phyloP scores from a whole-genome alignment of 2,797 vertebrate genomes.

The Basileuterus tristriatus region DNA sequence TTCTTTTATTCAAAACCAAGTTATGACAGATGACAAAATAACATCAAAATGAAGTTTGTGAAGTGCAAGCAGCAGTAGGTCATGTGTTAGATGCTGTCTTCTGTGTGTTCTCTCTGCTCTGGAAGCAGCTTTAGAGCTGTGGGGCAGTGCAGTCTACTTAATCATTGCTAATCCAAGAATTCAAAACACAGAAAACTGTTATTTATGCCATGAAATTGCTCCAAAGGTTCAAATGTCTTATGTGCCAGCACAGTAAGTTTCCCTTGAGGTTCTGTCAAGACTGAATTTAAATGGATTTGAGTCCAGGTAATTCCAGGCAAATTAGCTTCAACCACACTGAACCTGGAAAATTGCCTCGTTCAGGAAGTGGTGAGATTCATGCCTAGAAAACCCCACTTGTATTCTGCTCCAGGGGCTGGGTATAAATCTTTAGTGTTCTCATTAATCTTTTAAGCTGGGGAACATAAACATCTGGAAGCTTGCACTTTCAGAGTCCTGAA shows the following conservation, averaged over 20 bases:
- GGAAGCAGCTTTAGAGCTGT: not conserved
- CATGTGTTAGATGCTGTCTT: not conserved
- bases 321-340: slow-evolving; percentile 38
- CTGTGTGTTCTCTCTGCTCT: not conserved
- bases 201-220: slow-evolving; percentile 22
- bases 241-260: slow-evolving; percentile 8
- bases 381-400: slow-evolving; percentile 40
- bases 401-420: slow-evolving; percentile 40
- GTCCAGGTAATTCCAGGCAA: slow-evolving; percentile 44
- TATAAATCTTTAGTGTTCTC: slow-evolving; percentile 59
- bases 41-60: not conserved
- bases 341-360: slow-evolving; percentile 41
- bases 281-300: slow-evolving; percentile 42
- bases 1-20: not conserved
- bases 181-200: not conserved
- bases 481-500: slow-evolving; percentile 51
- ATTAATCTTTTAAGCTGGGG: slow-evolving; percentile 64
- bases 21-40: not conserved
- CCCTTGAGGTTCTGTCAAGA: not conserved
- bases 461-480: slow-evolving; percentile 61
- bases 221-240: slow-evolving; percentile 16
- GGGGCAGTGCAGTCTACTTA: not conserved
- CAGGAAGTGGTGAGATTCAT: slow-evolving; percentile 17
- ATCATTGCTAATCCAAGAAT: not conserved
- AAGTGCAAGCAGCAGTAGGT: not conserved